Evolutionary conservation across 2,113 vertebrate genomes (phyloP).

Genomic region (Spilogale gracilis): DNA sequence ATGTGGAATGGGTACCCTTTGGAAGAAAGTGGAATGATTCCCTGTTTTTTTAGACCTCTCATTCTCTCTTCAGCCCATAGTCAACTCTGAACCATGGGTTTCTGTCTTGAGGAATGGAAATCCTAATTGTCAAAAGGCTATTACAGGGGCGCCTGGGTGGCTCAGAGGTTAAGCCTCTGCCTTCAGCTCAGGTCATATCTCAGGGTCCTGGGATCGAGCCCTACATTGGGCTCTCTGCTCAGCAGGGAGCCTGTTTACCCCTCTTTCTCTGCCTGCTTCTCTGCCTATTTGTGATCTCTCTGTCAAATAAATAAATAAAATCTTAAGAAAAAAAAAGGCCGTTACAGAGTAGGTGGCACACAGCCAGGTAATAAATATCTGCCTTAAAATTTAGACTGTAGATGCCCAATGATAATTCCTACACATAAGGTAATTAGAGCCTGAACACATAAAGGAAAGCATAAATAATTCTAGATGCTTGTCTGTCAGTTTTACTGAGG

Average conservation of each 20-base stretch:
- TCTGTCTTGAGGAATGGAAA: conserved; percentile 1
- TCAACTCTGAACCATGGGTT: not conserved
- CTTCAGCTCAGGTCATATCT: too few species aligned
- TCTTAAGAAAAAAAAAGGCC: not conserved
- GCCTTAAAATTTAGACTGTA: not conserved
- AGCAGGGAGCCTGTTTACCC: too few species aligned
- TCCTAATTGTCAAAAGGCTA: not conserved
- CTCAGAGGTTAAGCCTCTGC: too few species aligned
- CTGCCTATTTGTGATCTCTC: too few species aligned
- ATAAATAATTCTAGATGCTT: not conserved
- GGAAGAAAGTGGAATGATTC: not conserved
- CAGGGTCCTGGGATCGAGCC: too few species aligned
- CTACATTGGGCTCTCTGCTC: too few species aligned
- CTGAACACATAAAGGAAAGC: not conserved
- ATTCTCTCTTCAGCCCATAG: not conserved
- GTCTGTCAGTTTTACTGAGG: not conserved
- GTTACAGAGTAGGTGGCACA: not conserved
- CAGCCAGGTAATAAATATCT: not conserved
- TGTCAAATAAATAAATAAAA: too few species aligned
- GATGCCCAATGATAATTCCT: not conserved
- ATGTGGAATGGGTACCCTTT: not conserved
- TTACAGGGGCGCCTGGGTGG: not conserved
- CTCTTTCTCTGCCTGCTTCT: too few species aligned
- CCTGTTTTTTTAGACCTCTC: not conserved
- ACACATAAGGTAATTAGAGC: not conserved